Evolutionary conservation across 2,113 vertebrate genomes (phyloP).

Genomic region (Centropristis striata): DNA sequence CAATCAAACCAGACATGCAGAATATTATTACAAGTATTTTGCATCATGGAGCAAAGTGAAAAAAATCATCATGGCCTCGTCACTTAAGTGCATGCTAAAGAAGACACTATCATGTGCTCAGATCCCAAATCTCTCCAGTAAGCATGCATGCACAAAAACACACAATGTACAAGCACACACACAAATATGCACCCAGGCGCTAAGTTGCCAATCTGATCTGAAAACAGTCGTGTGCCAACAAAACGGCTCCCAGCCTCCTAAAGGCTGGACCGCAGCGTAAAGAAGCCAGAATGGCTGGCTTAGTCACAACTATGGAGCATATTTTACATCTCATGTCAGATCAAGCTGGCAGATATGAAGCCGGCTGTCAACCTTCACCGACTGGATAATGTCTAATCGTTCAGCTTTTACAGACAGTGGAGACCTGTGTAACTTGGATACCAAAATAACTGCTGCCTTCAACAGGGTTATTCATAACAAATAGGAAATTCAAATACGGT

Average conservation of each 20-base stretch:
- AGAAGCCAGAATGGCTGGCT: slow-evolving; percentile 64
- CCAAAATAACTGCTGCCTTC: slow-evolving; percentile 31
- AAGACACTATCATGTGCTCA: neutral
- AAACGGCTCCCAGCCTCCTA: slow-evolving; percentile 51
- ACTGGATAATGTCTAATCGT: slow-evolving; percentile 70
- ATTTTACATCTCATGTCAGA: slow-evolving; percentile 76
- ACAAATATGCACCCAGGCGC: slow-evolving; percentile 30
- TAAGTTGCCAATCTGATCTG: slow-evolving; percentile 37
- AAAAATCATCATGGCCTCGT: slow-evolving; percentile 40
- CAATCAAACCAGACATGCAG: neutral
- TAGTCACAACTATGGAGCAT: slow-evolving; percentile 64
- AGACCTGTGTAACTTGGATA: slow-evolving; percentile 41
- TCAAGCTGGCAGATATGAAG: slow-evolving; percentile 65
- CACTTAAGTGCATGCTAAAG: slow-evolving; percentile 48
- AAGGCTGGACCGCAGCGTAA: slow-evolving; percentile 35
- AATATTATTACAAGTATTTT: slow-evolving; percentile 16
- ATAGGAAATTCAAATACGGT: slow-evolving; percentile 24
- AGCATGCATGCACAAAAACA: neutral
- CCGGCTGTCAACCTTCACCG: slow-evolving; percentile 69
- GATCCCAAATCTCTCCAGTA: neutral
- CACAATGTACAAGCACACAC: neutral
- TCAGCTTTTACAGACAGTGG: slow-evolving; percentile 45
- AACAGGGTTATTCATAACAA: slow-evolving; percentile 26
- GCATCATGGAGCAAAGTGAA: slow-evolving; percentile 33
- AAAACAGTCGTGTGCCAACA: slow-evolving; percentile 59